A percentile compares a stretch with the other conserved stretches of the same genome.
Evolutionary conservation across 2,888 invertebrate genomes (phyloP).

Genomic region (Ornithoptera priamus): DNA sequence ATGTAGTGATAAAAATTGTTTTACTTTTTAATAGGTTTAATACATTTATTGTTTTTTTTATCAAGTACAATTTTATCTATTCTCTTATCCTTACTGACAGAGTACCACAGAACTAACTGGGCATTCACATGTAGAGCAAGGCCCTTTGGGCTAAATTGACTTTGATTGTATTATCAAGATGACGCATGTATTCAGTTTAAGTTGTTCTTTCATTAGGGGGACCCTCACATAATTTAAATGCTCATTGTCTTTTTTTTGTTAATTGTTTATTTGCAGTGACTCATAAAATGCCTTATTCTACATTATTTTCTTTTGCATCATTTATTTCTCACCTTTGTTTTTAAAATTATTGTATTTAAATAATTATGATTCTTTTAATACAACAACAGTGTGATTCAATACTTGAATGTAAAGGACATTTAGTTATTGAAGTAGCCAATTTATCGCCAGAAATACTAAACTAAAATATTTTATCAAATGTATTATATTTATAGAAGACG

Average conservation of each 20-base stretch:
- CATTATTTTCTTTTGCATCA: neutral
- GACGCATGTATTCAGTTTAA: slow-evolving; percentile 8
- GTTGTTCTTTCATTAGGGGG: slow-evolving; percentile 9
- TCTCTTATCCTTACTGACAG: neutral
- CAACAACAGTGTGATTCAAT: no score
- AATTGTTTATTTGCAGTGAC: neutral
- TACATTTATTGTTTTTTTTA: slow-evolving; percentile 7
- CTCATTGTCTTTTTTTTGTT: neutral
- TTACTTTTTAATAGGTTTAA: no score
- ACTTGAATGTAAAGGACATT: no score
- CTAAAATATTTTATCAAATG: no score
- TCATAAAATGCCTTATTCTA: neutral
- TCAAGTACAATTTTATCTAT: slow-evolving; percentile 10
- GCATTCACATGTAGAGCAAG: slow-evolving; percentile 19
- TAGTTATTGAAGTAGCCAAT: no score
- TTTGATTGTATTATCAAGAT: slow-evolving; percentile 20
- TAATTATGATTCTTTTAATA: no score
- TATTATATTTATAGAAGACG: no score
- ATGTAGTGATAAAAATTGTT: no score
- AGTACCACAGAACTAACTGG: slow-evolving; percentile 2
- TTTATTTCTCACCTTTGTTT: neutral
- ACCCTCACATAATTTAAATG: neutral
- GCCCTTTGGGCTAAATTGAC: slow-evolving; percentile 20
- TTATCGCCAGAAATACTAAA: no score
- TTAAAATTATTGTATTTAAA: no score